Percentiles rank a stretch among this genome's conserved stretches.
Evolutionary conservation across 2,888 invertebrate genomes (phyloP).

Genomic region (Eucera pruinosa): DNA sequence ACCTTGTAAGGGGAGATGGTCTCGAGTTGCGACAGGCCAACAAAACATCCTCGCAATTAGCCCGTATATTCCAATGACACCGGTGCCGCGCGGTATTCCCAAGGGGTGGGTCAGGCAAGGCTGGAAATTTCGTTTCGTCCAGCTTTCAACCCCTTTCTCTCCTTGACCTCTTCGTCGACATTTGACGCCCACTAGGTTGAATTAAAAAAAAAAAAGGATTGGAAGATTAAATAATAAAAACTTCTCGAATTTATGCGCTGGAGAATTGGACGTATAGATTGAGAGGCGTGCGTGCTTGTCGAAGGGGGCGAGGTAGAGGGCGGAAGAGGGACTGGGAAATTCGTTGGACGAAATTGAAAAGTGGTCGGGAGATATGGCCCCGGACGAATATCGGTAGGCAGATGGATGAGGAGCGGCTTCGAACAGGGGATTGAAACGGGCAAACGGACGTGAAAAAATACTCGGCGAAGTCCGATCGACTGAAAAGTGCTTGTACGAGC

Average conservation of each 20-base stretch:
- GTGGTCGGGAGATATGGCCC: constrained; percentile 70
- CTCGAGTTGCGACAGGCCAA: constrained; percentile 77
- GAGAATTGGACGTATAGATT: constrained; percentile 58
- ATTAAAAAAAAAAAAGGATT: not conserved
- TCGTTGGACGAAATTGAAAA: constrained; percentile 76
- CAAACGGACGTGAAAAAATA: constrained; percentile 72
- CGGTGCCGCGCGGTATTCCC: constrained; percentile 76
- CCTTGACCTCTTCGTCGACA: constrained; percentile 10
- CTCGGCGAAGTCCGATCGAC: constrained; percentile 65
- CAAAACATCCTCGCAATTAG: constrained; percentile 83
- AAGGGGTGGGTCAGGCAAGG: constrained; percentile 47
- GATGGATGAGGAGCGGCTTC: constrained; percentile 69
- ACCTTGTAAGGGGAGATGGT: constrained; percentile 81
- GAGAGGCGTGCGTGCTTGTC: constrained; percentile 9
- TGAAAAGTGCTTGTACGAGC: constrained; percentile 63
- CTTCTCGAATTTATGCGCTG: constrained; percentile 73
- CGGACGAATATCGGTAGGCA: constrained; percentile 70
- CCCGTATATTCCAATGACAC: constrained; percentile 81
- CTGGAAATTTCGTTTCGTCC: constrained; percentile 60
- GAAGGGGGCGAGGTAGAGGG: not conserved
- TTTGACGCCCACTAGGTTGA: not conserved
- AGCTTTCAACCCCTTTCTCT: constrained; percentile 37
- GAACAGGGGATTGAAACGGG: constrained; percentile 72
- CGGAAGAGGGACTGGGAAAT: constrained; percentile 31
- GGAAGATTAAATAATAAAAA: constrained; percentile 76